Evolutionary conservation across 2,797 vertebrate genomes (phyloP).

Genomic region (Parambassis ranga): DNA sequence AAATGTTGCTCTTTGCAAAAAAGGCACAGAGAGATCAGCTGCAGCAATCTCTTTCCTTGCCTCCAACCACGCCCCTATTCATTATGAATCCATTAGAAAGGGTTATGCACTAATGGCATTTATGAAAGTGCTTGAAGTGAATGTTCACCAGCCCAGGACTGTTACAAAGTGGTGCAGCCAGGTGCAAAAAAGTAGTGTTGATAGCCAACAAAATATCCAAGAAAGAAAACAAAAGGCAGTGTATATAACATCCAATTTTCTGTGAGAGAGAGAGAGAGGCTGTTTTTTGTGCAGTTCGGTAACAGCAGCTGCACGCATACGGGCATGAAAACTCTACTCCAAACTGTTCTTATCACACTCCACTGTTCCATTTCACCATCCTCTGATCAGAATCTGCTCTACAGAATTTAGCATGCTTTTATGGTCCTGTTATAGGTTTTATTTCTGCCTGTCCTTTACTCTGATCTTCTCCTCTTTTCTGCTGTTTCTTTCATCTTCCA

Average conservation of each 20-base stretch:
- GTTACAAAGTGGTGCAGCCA: neutral
- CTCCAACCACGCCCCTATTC: slow-evolving; percentile 12
- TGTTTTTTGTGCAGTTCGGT: slow-evolving; percentile 13
- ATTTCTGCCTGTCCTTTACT: slow-evolving; percentile 29
- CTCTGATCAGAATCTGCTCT: slow-evolving; percentile 49
- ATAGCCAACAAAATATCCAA: neutral
- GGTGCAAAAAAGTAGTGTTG: neutral
- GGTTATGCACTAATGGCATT: slow-evolving; percentile 19
- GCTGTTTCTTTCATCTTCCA: slow-evolving; percentile 17
- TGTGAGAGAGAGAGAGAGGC: too few species aligned
- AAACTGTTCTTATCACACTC: slow-evolving; percentile 38
- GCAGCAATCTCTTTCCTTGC: slow-evolving; percentile 29
- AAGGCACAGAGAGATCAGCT: slow-evolving; percentile 34
- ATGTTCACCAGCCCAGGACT: slow-evolving; percentile 2
- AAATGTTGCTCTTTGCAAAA: slow-evolving; percentile 37
- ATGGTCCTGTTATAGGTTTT: slow-evolving; percentile 33
- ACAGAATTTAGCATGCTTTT: slow-evolving; percentile 49
- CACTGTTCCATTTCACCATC: slow-evolving; percentile 16
- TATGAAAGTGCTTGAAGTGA: slow-evolving; percentile 3
- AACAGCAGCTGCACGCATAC: slow-evolving; percentile 15
- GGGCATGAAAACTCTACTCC: slow-evolving; percentile 31
- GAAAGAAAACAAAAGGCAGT: neutral
- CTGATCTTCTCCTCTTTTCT: slow-evolving; percentile 20
- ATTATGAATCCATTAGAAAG: slow-evolving; percentile 22
- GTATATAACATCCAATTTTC: neutral